phyloP scores from a whole-genome alignment of 2,113 vertebrate species.

The Platichthys stellatus region DNA sequence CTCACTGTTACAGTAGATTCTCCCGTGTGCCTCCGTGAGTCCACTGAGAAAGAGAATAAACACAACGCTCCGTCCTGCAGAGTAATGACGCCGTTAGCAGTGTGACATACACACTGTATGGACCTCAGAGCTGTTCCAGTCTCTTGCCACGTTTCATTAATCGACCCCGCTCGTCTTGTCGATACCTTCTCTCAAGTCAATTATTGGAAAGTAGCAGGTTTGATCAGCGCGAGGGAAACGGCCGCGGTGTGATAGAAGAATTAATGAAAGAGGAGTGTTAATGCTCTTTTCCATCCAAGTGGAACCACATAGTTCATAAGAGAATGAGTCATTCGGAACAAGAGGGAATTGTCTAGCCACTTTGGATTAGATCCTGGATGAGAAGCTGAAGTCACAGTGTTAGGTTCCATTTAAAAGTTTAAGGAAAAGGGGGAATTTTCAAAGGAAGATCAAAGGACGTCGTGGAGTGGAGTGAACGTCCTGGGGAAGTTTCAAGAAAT shows the following conservation, averaged over 20 bases:
- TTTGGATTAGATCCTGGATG: neutral
- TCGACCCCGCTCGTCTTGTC: neutral
- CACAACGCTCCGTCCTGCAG: neutral
- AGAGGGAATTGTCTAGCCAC: slow-evolving; percentile 13
- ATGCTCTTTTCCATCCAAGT: slow-evolving; percentile 47
- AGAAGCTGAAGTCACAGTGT: too few relatives aligned
- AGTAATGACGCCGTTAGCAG: neutral
- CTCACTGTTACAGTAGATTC: too few relatives aligned
- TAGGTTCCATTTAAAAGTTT: too few relatives aligned
- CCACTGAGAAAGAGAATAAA: too few relatives aligned
- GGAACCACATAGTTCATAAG: slow-evolving; percentile 27
- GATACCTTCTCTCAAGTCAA: slow-evolving; percentile 21
- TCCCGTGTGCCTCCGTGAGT: too few relatives aligned
- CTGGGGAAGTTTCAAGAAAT: neutral
- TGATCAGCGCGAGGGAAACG: neutral
- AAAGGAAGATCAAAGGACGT: neutral
- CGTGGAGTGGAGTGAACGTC: neutral
- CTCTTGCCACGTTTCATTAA: neutral
- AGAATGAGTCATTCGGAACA: slow-evolving; percentile 45
- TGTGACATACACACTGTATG: neutral
- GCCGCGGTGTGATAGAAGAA: slow-evolving; percentile 20
- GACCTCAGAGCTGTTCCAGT: neutral
- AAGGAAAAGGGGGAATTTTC: neutral
- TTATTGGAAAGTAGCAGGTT: slow-evolving; percentile 21
- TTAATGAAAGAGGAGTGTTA: slow-evolving; percentile 48